Evolutionary conservation across 2,113 vertebrate genomes (phyloP).

Genomic region (Lutjanus erythropterus): DNA sequence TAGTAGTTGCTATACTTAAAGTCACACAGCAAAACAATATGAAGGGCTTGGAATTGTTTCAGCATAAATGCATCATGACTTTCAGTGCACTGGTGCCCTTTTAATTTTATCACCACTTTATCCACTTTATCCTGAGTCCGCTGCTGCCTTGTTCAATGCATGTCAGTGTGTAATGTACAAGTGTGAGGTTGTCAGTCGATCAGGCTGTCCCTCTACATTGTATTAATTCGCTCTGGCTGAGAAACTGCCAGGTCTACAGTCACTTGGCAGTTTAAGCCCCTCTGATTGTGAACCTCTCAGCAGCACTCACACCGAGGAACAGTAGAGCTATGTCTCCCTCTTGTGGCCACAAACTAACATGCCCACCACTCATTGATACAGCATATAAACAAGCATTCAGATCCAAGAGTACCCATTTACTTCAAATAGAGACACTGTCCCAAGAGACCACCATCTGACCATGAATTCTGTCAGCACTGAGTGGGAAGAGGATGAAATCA

Average conservation of each 20-base stretch:
- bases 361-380: not conserved
- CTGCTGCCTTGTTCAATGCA: not conserved
- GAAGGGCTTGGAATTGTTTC: too few species aligned
- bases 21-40: too few species aligned
- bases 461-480: not conserved
- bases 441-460: not conserved
- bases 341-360: constrained; percentile 39
- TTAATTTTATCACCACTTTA: too few species aligned
- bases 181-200: not conserved
- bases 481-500: not conserved
- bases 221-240: not conserved
- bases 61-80: too few species aligned
- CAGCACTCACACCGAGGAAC: not conserved
- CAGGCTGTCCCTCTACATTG: not conserved
- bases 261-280: not conserved
- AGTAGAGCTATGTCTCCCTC: constrained; percentile 56
- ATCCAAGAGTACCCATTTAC: not conserved
- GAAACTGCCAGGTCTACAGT: not conserved
- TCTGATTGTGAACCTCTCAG: not conserved
- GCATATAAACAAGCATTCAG: not conserved
- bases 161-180: not conserved
- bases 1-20: too few species aligned
- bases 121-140: too few species aligned
- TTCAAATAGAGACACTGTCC: not conserved
- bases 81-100: too few species aligned